Evolutionary conservation across 1,140 invertebrate genomes (phyloP), one percentile per base, ranked within the genome.

Genomic region (Halyomorpha halys): DNA sequence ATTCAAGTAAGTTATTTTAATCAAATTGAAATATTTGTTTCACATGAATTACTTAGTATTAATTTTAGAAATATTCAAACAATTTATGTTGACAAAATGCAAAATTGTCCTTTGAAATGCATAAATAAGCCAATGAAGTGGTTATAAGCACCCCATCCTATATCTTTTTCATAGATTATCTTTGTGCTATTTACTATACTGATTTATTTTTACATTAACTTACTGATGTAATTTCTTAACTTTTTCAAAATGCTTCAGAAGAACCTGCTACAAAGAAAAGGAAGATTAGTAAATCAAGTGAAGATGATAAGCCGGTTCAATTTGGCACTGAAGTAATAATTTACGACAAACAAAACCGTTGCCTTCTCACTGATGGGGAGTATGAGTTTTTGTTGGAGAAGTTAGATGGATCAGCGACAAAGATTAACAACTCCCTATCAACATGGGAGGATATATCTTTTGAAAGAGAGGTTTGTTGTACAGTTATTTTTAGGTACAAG

Each of bases 301-400:
- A 72, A 54, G 67, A 70, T 67, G 80, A 83, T 64, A 83, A 83
- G 70, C 78, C 79, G 9, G 83, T 87, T 72, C 73, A 87, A 4
- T 91, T 86, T 72, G 86, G 87, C 34, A 88, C 89, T 53, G 91
- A 95, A 74, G 76, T 97, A 18, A 86, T 91, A 51, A 83, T 97
- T 19, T 94, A 91, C 73, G 92, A 97, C 72, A 91, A 92, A 73
- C 86, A 92, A 68, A 91, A 87, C 72, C 82, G 87, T 9, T 94
- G 91, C 73, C 78, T 89, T 27, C 77, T 97, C 6, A 86, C 83
- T 0, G 90, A 93, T 70, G 92, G 91, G 1, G 89, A 94, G 73
- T 96, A 97, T 76, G 90, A 94, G 73, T 76, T 94, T 49, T 84
- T 87, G 59, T 73, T 95, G 63, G 85, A 90, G 69, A 87, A 91